Conservation (phyloP, 1,140 invertebrate genomes). For the Eupeodes corollae region DNA sequence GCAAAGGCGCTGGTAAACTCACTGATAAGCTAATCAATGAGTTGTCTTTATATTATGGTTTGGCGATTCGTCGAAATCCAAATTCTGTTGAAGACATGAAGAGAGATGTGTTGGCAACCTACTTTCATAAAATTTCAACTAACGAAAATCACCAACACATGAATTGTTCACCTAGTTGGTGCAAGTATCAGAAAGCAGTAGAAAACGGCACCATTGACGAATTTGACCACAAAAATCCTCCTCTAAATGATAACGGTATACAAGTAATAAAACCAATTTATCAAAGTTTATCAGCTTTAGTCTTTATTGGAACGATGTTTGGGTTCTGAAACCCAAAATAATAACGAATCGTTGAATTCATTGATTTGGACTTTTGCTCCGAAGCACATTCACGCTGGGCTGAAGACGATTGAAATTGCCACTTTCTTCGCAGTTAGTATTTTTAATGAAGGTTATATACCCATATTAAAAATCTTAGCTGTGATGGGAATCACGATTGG, state of each 20-base stretch:
- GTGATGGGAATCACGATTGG: no score
- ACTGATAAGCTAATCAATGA: conserved; percentile 14
- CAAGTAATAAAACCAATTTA: no score
- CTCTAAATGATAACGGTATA: neutral
- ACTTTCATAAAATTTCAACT: conserved; percentile 15
- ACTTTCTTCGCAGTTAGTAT: no score
- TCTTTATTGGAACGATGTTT: no score
- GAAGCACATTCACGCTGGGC: no score
- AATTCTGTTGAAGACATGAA: conserved; percentile 15
- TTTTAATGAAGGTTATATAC: no score
- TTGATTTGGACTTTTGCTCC: no score
- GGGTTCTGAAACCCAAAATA: no score
- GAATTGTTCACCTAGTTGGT: conserved; percentile 13
- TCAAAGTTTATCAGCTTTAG: no score
- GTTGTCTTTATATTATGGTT: conserved; percentile 18
- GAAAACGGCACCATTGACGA: neutral
- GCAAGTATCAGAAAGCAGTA: conserved; percentile 6
- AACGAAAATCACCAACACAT: conserved; percentile 16
- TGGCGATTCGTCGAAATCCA: conserved; percentile 16
- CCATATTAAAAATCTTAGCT: no score
- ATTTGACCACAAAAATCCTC: neutral
- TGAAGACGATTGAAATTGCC: no score
- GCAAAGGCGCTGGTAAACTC: conserved; percentile 11
- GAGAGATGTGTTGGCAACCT: conserved; percentile 19
- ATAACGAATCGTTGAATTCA: no score